Percentiles rank a stretch among this genome's conserved stretches.
These are phyloP conservation scores for Pyrrhia umbra DNA, from an alignment of 2,888 invertebrate genomes.

Conservation along the genomic window DNA sequence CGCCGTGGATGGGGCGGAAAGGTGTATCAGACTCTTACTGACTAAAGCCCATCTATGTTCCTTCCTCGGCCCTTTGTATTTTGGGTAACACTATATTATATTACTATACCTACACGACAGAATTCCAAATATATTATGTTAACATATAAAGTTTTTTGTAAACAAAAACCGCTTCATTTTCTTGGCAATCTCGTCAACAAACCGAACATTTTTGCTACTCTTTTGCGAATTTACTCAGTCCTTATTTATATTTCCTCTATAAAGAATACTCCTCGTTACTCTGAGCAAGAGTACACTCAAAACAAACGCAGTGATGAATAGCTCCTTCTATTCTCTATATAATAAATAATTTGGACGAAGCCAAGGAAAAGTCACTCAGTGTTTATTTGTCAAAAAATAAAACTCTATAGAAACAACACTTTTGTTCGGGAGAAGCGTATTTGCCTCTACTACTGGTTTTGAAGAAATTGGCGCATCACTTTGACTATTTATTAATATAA, in stretches of 20 bases:
- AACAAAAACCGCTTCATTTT: not conserved
- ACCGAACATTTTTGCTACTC: not conserved
- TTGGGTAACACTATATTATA: no score
- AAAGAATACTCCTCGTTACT: slow-evolving; percentile 11
- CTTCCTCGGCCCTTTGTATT: no score
- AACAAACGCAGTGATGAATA: slow-evolving; percentile 31
- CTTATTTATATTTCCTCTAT: not conserved
- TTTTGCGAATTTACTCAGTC: not conserved
- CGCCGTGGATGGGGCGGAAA: no score
- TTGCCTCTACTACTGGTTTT: slow-evolving; percentile 27
- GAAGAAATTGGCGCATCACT: not conserved
- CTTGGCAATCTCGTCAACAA: no score
- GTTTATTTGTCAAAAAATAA: slow-evolving; percentile 52
- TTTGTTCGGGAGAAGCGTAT: slow-evolving; percentile 38
- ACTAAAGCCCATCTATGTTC: no score
- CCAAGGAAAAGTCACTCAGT: slow-evolving; percentile 33
- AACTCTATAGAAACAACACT: slow-evolving; percentile 37
- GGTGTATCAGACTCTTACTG: no score
- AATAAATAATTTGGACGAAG: slow-evolving; percentile 45
- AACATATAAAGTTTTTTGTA: no score
- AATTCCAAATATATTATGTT: no score
- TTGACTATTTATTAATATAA: no score
- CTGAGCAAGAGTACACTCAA: not conserved
- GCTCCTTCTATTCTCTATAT: slow-evolving; percentile 21
- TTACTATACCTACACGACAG: no score